phyloP scores from a whole-genome alignment of 2,113 vertebrate genomes.

The Craseonycteris thonglongyai region DNA sequence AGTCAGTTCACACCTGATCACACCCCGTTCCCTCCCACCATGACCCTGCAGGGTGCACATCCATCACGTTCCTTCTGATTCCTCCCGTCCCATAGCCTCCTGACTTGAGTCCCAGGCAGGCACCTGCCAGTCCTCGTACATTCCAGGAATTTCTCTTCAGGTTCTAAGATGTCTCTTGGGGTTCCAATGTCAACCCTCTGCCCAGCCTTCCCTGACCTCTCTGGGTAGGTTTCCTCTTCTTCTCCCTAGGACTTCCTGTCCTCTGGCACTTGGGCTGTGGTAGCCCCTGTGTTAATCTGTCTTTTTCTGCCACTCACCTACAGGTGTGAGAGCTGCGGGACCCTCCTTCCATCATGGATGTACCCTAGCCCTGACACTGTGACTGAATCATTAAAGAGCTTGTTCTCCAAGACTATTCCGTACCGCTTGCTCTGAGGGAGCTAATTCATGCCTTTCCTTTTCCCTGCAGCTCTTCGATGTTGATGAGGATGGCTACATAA shows the following conservation, averaged over 20 bases:
- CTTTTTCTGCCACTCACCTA: neutral
- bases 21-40: fast-evolving
- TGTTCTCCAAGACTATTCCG: neutral
- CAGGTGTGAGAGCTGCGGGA: neutral
- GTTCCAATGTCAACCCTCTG: neutral
- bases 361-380: neutral
- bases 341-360: neutral
- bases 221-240: neutral
- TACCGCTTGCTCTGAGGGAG: neutral
- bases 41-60: neutral
- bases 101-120: neutral
- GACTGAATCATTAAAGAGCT: neutral
- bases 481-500: conserved; percentile 91
- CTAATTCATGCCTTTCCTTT: neutral
- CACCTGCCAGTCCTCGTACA: neutral
- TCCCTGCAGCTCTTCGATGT: conserved; percentile 89
- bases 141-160: neutral
- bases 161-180: neutral
- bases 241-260: neutral
- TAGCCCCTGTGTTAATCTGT: neutral
- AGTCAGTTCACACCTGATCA: neutral
- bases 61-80: neutral
- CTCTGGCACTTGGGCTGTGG: neutral
- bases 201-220: neutral
- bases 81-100: neutral